phyloP scores from a whole-genome alignment of 35 echinoderm and acorn worm species.

The Lytechinus variegatus region DNA sequence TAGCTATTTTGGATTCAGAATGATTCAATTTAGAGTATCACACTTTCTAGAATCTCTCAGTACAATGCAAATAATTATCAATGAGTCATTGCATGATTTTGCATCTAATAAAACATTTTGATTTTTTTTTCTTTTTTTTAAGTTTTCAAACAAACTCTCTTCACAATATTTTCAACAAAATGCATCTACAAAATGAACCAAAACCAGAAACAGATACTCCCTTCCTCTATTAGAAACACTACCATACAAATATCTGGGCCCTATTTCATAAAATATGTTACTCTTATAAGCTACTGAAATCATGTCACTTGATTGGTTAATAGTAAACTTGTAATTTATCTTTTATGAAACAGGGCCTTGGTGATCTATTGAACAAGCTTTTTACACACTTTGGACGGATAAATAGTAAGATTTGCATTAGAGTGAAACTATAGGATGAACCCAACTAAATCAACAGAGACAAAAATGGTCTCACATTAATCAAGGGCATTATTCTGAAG shows the following conservation, averaged over 20 bases:
- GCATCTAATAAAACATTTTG: not conserved
- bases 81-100: too few relatives aligned
- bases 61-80: not conserved
- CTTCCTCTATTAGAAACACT: not conserved
- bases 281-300: too few relatives aligned
- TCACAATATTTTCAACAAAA: not conserved
- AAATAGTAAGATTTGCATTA: not conserved
- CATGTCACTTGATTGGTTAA: too few relatives aligned
- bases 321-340: too few relatives aligned
- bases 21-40: not conserved
- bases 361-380: not conserved
- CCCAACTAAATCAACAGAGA: not conserved
- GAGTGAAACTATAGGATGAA: not conserved
- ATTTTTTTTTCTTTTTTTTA: too few relatives aligned
- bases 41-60: not conserved
- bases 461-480: not conserved
- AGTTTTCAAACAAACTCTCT: not conserved
- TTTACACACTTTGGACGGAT: not conserved
- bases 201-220: not conserved
- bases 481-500: not conserved
- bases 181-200: not conserved
- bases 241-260: not conserved
- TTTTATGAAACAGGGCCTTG: too few relatives aligned
- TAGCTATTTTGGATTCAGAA: not conserved
- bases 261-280: too few relatives aligned